Base-by-base conservation (phyloP, 2,797 vertebrate species). In the Smutsia gigantea region DNA sequence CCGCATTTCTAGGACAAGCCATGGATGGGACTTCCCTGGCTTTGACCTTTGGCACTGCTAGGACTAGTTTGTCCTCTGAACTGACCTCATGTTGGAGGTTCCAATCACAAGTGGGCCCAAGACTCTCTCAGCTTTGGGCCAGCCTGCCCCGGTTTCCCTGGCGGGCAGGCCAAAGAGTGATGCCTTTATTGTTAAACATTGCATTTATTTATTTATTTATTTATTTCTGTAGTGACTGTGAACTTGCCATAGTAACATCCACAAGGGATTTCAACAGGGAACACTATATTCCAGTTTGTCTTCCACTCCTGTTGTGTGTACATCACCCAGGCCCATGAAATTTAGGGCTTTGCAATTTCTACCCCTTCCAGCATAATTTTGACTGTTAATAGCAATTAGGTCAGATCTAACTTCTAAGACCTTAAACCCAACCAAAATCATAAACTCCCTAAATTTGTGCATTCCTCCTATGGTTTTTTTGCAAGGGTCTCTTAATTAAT, bases 401-500 rank as follows among this genome's bases (percentile, higher is more conserved):
- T 12, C 0, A 97, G 96, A 92, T 88, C 64, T 1, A 82, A 96
- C 89, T 87, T 93, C 61, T 85, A 94, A 83, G 49, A 59, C n/a
- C 31, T 51, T 10, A 13, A 42, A 71, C n/a, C 68, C 51, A n/a
- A 27, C 71, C 79, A 37, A 75, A 69, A 69, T 79, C 72, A 92
- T 94, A 90, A 63, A 66, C 0, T 0, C 90, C 2, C 21, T 64
- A 21, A 59, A 37, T 91, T 42, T 86, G 25, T 0, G 86, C 94
- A 75, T 23, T 46, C 64, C 66, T 86, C 63, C 71, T 72, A n/a
- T 72, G 77, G 95, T 95, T 86, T 96, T 46, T n/a, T 96, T 66
- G 42, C 90, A 95, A 82, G 86, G 84, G 55, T 83, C 92, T 93
- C 83, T 98, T 94, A 96, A 96, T 96, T 95, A 97, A 96, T 96